A percentile compares a stretch with the other conserved stretches of the same genome.
Conservation (phyloP, 2,797 vertebrate species). For the Poliocrania exsul region DNA sequence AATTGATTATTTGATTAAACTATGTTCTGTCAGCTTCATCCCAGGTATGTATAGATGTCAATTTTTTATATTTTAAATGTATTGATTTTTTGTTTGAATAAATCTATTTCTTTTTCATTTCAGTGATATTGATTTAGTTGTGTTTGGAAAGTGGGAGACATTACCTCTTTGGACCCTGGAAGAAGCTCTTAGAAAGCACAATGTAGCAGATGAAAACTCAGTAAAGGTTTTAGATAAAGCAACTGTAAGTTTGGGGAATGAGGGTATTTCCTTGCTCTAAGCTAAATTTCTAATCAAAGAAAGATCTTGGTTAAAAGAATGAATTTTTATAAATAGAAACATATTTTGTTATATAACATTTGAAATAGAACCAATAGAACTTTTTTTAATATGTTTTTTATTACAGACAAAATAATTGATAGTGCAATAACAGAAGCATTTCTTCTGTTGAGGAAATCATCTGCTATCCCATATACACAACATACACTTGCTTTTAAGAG, state of each 20-base stretch:
- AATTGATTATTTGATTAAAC: not conserved
- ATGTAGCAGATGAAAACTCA: conserved; percentile 93
- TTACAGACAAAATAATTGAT: not conserved
- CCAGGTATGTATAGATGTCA: not conserved
- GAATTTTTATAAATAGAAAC: not conserved
- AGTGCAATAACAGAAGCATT: not conserved
- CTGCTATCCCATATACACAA: not conserved
- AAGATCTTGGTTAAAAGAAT: not conserved
- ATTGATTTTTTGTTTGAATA: not conserved
- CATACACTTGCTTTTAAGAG: not conserved
- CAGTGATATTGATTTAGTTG: conserved; percentile 97
- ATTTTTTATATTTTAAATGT: not conserved
- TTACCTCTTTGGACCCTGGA: conserved; percentile 98
- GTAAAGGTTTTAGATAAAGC: conserved; percentile 98
- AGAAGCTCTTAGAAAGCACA: conserved; percentile 93
- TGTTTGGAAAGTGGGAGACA: conserved; percentile 97
- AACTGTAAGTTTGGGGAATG: conserved; percentile 82
- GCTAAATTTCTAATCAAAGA: not conserved
- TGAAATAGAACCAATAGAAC: not conserved
- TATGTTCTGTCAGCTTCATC: not conserved
- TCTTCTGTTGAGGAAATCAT: not conserved
- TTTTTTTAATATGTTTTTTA: not conserved
- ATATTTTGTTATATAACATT: not conserved
- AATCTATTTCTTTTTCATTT: not conserved
- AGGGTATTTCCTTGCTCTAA: not conserved